Evolutionary conservation across 2,888 invertebrate genomes (phyloP), one percentile per base, ranked within the genome.

Genomic region (Polydrusus tereticollis): DNA sequence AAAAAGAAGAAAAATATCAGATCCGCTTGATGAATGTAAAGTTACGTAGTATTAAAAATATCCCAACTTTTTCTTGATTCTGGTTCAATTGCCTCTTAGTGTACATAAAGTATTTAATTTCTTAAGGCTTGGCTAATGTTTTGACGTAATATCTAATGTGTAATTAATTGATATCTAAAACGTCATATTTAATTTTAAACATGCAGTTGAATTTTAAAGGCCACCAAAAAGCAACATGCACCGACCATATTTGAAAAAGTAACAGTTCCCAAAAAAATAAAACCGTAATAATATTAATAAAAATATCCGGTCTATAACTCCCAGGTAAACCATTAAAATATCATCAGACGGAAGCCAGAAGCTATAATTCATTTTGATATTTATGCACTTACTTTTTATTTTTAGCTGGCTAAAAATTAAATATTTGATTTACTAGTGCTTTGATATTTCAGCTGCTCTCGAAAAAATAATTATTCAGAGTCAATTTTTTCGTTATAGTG

Each of bases 341-440:
- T 68, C 63, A 55, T 69, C 62, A 57, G 36, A 62, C 69, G 69
- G 69, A 69, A 69, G 50, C 69, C 29, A 43, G 52, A 43, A 55
- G 69, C 29, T 38, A 63, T 69, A 69, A 69, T 69, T 69, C 62
- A 69, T 69, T 63, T 69, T 63, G 52, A 59, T 68, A 59, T 68
- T 65, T 59, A 50, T 16, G 67, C 45, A 45, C 23, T 14, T n/a
- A 36, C 21, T 43, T 57, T 68, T 60, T 68, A 52, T 68, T 68
- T 68, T 68, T 68, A 50, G 60, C 52, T 38, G n/a, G 52, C 36
- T 23, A 18, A 38, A 60, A 26, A 14, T 58, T 57, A 57, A 57
- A 38, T 58, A 58, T 58, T 58, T 58, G 41, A 58, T 58, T 58
- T 58, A 58, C 7, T 41, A 6, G 7, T 0, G 38, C 58, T 38